Conservation (phyloP, 2,888 invertebrate genomes). For the Parapristionchus giblindavisi region DNA sequence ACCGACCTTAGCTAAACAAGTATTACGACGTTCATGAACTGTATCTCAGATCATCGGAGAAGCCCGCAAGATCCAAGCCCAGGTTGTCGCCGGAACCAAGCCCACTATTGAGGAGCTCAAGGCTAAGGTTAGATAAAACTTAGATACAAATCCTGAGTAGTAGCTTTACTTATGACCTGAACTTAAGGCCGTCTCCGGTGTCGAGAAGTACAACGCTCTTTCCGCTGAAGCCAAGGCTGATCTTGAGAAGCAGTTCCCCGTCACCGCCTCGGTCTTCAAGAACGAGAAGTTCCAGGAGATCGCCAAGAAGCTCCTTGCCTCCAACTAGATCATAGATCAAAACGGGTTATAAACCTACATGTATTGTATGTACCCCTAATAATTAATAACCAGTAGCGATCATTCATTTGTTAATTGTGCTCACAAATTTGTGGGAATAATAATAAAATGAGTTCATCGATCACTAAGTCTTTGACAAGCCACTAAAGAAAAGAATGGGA, state of each 20-base stretch:
- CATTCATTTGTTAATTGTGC: too few species aligned
- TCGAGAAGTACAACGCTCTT: slow-evolving; percentile 43
- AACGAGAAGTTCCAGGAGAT: slow-evolving; percentile 38
- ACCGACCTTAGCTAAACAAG: neutral
- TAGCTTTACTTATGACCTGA: neutral
- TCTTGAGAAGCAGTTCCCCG: slow-evolving; percentile 44
- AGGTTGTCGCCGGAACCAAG: slow-evolving; percentile 40
- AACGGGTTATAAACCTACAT: too few species aligned
- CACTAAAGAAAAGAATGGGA: too few species aligned
- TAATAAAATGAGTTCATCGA: too few species aligned
- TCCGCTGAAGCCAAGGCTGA: slow-evolving; percentile 44
- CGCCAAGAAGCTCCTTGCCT: slow-evolving; percentile 23
- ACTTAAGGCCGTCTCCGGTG: slow-evolving; percentile 2
- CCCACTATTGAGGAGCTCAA: slow-evolving; percentile 40
- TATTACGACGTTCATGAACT: neutral
- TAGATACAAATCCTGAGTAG: too few species aligned
- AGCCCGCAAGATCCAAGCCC: slow-evolving; percentile 39
- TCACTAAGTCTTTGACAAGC: too few species aligned
- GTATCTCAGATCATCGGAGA: slow-evolving; percentile 36
- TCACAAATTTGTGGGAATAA: too few species aligned
- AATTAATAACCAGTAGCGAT: too few species aligned
- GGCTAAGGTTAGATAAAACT: slow-evolving; percentile 13
- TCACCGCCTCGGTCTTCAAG: slow-evolving; percentile 42
- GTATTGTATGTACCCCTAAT: too few species aligned
- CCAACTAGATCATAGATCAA: too few species aligned